These are phyloP conservation scores for Pseudeuparius sepicola DNA, from an alignment of 2,888 invertebrate genomes.

Conservation along the genomic window DNA sequence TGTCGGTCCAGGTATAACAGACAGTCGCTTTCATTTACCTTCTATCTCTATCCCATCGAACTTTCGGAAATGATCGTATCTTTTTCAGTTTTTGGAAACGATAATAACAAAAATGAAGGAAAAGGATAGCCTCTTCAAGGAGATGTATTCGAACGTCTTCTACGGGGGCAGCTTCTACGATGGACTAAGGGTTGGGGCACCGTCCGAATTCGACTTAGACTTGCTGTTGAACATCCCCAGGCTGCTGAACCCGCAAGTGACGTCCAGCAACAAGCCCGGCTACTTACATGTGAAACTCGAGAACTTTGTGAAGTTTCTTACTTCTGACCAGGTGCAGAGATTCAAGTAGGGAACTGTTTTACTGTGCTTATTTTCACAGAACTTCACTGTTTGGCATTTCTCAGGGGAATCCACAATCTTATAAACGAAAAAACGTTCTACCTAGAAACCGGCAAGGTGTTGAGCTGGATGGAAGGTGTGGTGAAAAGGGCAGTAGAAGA, in stretches of 20 bases:
- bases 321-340: constrained; percentile 34
- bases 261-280: constrained; percentile 35
- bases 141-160: constrained; percentile 31
- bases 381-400: too few relatives aligned
- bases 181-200: constrained; percentile 45
- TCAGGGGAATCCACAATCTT: constrained; percentile 24
- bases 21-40: too few relatives aligned
- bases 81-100: constrained; percentile 18
- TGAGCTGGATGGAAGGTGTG: constrained; percentile 44
- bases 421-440: constrained; percentile 38
- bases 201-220: constrained; percentile 53
- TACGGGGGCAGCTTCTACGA: constrained; percentile 53
- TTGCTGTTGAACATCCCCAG: constrained; percentile 45
- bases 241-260: constrained; percentile 34
- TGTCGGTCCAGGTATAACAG: too few relatives aligned
- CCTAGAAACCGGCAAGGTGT: constrained; percentile 42
- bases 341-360: constrained; percentile 32
- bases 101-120: constrained; percentile 28
- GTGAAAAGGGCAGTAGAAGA: constrained; percentile 39
- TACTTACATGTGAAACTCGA: constrained; percentile 40
- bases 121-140: constrained; percentile 31
- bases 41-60: too few relatives aligned
- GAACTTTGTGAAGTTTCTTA: constrained; percentile 20
- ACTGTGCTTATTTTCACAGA: constrained; percentile 24
- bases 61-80: too few relatives aligned